A percentile compares a stretch with the other conserved stretches of the same genome.
These are phyloP conservation scores for Fregata magnificens DNA, from an alignment of 2,113 vertebrate species.

Conservation along the genomic window DNA sequence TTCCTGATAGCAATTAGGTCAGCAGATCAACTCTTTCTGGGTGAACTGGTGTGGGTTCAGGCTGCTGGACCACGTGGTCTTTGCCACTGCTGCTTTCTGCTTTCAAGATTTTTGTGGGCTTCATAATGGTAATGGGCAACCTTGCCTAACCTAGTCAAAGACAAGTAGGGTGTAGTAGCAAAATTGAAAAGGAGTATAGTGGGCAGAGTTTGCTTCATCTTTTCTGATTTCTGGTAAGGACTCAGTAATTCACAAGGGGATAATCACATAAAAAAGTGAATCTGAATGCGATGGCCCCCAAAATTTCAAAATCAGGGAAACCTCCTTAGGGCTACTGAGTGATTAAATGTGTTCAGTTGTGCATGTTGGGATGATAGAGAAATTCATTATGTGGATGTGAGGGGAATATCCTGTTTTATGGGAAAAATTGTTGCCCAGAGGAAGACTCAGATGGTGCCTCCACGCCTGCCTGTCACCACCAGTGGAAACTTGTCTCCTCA, in stretches of 20 bases:
- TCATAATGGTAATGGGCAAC: background rate
- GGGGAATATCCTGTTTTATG: background rate
- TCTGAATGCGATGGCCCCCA: background rate
- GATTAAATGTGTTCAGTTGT: background rate
- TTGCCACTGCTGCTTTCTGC: background rate
- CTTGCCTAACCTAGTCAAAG: background rate
- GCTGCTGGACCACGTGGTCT: background rate
- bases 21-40: background rate
- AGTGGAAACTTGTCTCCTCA: background rate
- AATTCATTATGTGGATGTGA: background rate
- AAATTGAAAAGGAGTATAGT: background rate
- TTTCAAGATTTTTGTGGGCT: background rate
- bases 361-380: background rate
- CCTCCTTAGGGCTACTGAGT: background rate
- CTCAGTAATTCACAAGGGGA: background rate
- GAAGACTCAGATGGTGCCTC: background rate
- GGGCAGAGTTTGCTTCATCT: background rate
- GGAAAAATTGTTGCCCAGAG: background rate
- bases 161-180: fast-evolving
- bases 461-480: fast-evolving
- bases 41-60: background rate
- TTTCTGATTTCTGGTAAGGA: background rate
- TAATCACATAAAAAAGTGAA: background rate
- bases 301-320: background rate
- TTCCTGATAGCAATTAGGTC: background rate